Percentiles rank a stretch among this genome's conserved stretches.
phyloP scores from a whole-genome alignment of 2,888 invertebrate species.

The Oscheius sp. region DNA sequence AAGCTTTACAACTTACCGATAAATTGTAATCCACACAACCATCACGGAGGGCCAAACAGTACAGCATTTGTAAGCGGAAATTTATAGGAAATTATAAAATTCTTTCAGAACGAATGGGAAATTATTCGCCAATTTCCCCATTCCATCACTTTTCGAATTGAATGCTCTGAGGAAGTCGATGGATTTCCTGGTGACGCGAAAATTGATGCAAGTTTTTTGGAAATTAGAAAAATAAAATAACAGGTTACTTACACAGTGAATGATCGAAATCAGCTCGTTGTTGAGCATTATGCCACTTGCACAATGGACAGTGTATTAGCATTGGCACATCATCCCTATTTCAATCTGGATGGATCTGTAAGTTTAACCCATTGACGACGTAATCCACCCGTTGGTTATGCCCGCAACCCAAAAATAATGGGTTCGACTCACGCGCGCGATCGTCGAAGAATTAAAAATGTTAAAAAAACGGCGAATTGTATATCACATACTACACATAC shows the following conservation, averaged over 20 bases:
- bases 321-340: constrained; percentile 56
- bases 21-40: constrained; percentile 42
- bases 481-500: too few relatives aligned
- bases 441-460: too few relatives aligned
- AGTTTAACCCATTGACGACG: too few relatives aligned
- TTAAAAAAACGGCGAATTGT: too few relatives aligned
- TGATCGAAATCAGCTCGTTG: constrained; percentile 53
- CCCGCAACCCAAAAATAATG: too few relatives aligned
- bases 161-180: constrained; percentile 34
- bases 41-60: constrained; percentile 53
- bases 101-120: constrained; percentile 52
- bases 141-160: constrained; percentile 45
- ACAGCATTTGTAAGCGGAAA: constrained; percentile 36
- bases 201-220: constrained; percentile 36
- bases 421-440: too few relatives aligned
- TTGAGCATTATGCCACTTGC: constrained; percentile 51
- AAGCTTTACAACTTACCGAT: constrained; percentile 35
- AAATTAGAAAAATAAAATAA: not conserved
- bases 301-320: constrained; percentile 37
- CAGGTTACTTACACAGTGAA: constrained; percentile 57
- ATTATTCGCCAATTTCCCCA: constrained; percentile 36
- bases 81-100: not conserved
- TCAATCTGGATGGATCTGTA: constrained; percentile 56
- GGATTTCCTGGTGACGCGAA: constrained; percentile 54
- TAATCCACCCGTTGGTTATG: too few relatives aligned